Evolutionary conservation across 2,113 vertebrate species (phyloP).

Genomic region (Cromileptes altivelis): DNA sequence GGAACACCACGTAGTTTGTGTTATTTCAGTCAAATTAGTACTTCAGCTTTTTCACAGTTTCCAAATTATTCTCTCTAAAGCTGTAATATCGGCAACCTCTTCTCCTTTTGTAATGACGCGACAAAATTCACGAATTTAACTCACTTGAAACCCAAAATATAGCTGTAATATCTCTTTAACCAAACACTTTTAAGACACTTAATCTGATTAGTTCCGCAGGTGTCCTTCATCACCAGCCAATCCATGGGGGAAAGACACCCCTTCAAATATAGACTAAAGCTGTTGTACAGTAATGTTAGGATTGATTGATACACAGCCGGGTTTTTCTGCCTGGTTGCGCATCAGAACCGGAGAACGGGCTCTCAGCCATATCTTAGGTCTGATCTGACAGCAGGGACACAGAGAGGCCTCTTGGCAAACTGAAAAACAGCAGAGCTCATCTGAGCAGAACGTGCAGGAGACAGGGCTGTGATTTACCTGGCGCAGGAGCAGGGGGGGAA

Average conservation of each 20-base stretch:
- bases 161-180: background rate
- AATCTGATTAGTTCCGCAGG: background rate
- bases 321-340: conserved; percentile 68
- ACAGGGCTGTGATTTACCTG: conserved; percentile 59
- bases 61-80: background rate
- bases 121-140: too few species aligned
- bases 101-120: background rate
- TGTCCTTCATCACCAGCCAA: background rate
- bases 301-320: conserved; percentile 61
- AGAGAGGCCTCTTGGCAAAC: conserved; percentile 50
- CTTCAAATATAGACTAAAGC: conserved; percentile 34
- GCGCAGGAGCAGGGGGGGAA: conserved; percentile 18
- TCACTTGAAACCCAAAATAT: conserved; percentile 11
- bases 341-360: conserved; percentile 39
- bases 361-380: conserved; percentile 55
- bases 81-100: background rate
- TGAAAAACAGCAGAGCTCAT: conserved; percentile 59
- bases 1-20: background rate
- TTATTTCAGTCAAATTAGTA: background rate
- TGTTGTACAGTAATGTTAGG: conserved; percentile 46
- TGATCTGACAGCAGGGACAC: conserved; percentile 72
- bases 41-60: background rate
- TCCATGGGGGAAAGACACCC: conserved; percentile 1
- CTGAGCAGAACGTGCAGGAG: conserved; percentile 64
- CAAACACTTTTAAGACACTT: background rate